Conservation (phyloP, 1,140 invertebrate species). For the Caenorhabditis briggsae region DNA sequence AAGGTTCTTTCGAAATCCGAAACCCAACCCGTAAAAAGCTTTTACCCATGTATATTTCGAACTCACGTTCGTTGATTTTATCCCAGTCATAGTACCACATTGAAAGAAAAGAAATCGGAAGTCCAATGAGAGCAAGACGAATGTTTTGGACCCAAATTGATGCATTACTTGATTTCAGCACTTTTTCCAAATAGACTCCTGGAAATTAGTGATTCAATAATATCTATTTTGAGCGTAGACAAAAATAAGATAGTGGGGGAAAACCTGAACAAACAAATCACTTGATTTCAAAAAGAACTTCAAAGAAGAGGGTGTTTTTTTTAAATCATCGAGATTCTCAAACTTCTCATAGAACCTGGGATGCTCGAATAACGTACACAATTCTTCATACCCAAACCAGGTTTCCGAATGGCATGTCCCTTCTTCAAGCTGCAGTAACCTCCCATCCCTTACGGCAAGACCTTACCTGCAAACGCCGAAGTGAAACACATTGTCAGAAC, state of each 20-base stretch:
- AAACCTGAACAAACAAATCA: constrained; percentile 44
- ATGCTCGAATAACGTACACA: too few relatives aligned
- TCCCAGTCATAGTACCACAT: constrained; percentile 72
- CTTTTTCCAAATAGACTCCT: constrained; percentile 77
- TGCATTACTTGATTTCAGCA: constrained; percentile 69
- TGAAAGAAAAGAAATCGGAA: constrained; percentile 69
- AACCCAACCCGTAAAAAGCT: neutral
- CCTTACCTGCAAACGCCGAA: constrained; percentile 75
- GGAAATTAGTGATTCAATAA: constrained; percentile 34
- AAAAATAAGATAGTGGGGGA: neutral
- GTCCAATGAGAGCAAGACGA: constrained; percentile 72
- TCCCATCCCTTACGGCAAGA: neutral
- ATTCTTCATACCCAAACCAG: too few relatives aligned
- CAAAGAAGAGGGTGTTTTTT: neutral
- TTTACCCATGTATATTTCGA: neutral
- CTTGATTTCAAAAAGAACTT: constrained; percentile 32
- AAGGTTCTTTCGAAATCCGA: constrained; percentile 26
- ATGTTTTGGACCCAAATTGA: constrained; percentile 77
- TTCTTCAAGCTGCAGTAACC: too few relatives aligned
- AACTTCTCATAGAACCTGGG: too few relatives aligned
- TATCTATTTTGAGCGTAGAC: neutral
- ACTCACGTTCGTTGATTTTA: constrained; percentile 66
- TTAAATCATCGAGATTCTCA: too few relatives aligned
- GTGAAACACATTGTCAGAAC: constrained; percentile 77
- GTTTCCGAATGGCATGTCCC: too few relatives aligned